Base-by-base conservation (phyloP, 2,888 invertebrate genomes). In the Cinara cedri region DNA sequence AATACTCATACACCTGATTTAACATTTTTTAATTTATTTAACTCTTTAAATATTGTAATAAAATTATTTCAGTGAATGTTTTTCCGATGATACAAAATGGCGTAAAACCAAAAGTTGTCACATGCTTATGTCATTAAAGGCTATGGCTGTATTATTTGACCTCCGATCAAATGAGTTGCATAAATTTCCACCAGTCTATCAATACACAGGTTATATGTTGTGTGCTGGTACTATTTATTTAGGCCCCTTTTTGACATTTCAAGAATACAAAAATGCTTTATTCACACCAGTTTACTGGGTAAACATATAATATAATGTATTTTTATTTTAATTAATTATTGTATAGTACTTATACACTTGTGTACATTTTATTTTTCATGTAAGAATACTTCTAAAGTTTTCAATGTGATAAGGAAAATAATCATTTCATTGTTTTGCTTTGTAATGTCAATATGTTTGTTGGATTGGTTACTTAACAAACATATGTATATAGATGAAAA, bases 71-170 rank as follows among this genome's bases (percentile, higher is more conserved):
- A 78, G 78, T n/a, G 78, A 78, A 68, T 62, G 26, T 70, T 68
- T 51, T 60, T 60, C 24, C 21, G 21, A 60, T 42, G 11, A 57
- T 19, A 57, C 49, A 21, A 70, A 60, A 34, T 78, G 78, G 78
- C 78, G 62, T 51, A 78, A 60, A 21, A 70, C 70, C 16, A 68
- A 68, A 60, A 68, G 78, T 42, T 34, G 42, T n/a, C 78, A 78
- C 42, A 78, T 78, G 78, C 13, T 78, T 13, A 78, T 78, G 78
- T 70, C 78, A 16, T 70, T 78, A 70, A 78, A 78, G 60, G 46
- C 60, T 16, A 68, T 78, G 49, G 49, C 78, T 24, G 26, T 78
- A 51, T 44, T 78, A 24, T 78, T 68, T 51, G 78, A 78, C 13
- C 3, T 21, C 16, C n/a, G 60, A 21, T 78, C 78, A 9, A 68